Conservation (phyloP, 2,797 vertebrate genomes). For the Centropyge bicolor region DNA sequence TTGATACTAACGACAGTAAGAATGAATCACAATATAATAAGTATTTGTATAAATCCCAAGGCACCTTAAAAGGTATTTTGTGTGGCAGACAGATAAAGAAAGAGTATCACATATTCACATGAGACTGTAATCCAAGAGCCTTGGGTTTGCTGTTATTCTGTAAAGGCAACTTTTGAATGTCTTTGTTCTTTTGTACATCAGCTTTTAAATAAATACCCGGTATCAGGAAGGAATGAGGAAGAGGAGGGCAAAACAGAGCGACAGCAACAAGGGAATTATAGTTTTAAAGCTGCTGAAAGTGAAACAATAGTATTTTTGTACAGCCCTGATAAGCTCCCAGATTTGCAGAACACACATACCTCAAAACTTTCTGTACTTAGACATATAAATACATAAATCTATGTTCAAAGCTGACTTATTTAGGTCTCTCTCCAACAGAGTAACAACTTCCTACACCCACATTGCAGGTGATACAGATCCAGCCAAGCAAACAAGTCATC, state of each 20-base stretch:
- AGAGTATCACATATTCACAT: conserved; percentile 17
- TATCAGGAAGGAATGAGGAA: conserved; percentile 62
- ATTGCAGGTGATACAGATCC: conserved; percentile 1
- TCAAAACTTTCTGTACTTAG: background rate
- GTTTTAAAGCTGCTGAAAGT: conserved; percentile 11
- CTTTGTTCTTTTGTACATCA: conserved; percentile 45
- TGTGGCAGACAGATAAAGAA: background rate
- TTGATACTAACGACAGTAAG: background rate
- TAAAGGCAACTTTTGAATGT: conserved; percentile 24
- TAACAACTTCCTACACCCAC: background rate
- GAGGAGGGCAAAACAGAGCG: conserved; percentile 15
- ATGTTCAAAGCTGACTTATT: background rate
- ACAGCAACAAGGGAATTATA: conserved; percentile 18
- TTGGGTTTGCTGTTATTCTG: conserved; percentile 39
- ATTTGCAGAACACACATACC: conserved; percentile 3
- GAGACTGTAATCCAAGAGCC: conserved; percentile 36
- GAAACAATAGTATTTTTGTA: conserved; percentile 13
- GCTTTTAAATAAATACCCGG: conserved; percentile 53
- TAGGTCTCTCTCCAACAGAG: background rate
- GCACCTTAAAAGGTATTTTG: background rate
- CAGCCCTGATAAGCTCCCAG: background rate
- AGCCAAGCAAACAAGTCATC: background rate
- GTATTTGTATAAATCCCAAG: conserved; percentile 12
- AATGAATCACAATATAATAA: background rate
- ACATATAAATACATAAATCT: background rate